phyloP scores from a whole-genome alignment of 2,113 vertebrate genomes.

The Sylvilagus bachmani region DNA sequence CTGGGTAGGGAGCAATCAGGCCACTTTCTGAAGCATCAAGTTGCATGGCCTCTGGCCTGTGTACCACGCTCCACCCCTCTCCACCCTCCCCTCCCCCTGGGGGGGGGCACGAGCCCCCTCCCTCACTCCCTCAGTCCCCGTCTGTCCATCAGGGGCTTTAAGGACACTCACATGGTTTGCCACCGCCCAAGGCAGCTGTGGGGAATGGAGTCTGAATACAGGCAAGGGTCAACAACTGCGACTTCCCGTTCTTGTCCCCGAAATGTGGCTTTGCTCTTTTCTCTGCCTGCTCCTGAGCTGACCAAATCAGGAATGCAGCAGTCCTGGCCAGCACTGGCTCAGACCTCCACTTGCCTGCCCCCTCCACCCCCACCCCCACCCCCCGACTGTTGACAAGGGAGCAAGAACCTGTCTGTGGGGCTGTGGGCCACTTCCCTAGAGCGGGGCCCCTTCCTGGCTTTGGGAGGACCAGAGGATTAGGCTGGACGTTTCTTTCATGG shows the following conservation, averaged over 20 bases:
- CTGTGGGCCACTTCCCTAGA: not conserved
- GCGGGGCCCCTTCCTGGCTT: constrained; percentile 63
- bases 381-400: not conserved
- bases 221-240: not conserved
- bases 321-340: not conserved
- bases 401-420: not conserved
- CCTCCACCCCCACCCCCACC: not conserved
- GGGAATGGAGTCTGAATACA: not conserved
- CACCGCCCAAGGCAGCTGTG: not conserved
- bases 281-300: not conserved
- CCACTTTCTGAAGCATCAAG: not conserved
- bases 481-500: not conserved
- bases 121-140: not conserved
- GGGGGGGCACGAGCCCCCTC: not conserved
- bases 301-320: not conserved
- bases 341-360: not conserved
- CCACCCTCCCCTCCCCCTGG: not conserved
- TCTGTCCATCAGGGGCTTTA: not conserved
- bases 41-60: not conserved
- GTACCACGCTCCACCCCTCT: not conserved
- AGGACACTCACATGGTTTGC: not conserved
- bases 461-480: constrained; percentile 47
- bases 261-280: not conserved
- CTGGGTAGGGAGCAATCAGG: not conserved
- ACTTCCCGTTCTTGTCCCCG: not conserved